Conservation (phyloP, 2,113 vertebrate genomes). For the Alethe diademata region DNA sequence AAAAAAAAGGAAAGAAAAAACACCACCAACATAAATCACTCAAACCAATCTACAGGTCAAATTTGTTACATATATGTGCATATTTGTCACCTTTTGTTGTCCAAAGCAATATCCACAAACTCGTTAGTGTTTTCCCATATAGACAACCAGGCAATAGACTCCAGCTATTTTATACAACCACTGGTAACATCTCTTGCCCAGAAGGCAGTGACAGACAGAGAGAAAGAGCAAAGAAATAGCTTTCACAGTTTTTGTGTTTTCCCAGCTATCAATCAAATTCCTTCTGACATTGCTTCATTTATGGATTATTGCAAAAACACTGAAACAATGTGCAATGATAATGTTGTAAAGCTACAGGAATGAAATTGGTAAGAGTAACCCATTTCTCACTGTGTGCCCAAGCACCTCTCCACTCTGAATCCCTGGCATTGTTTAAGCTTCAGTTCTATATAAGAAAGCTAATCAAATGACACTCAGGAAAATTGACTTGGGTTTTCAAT, state of each 20-base stretch:
- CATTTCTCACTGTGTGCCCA: constrained; percentile 71
- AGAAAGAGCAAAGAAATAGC: constrained; percentile 60
- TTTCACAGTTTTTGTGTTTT: constrained; percentile 36
- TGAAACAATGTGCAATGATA: constrained; percentile 73
- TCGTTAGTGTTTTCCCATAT: neutral
- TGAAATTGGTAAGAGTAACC: constrained; percentile 73
- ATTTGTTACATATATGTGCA: neutral
- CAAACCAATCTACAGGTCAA: neutral
- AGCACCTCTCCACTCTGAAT: constrained; percentile 66
- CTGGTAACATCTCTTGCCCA: constrained; percentile 30
- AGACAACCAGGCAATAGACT: neutral
- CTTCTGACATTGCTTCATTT: constrained; percentile 73
- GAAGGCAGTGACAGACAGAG: constrained; percentile 34
- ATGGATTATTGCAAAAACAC: constrained; percentile 75
- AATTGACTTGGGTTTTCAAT: constrained; percentile 79
- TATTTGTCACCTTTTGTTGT: neutral
- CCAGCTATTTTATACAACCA: constrained; percentile 12
- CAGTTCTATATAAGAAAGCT: constrained; percentile 74
- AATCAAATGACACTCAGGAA: constrained; percentile 78
- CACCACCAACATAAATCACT: neutral
- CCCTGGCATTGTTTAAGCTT: constrained; percentile 74
- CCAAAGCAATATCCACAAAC: neutral
- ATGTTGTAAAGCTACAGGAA: constrained; percentile 69
- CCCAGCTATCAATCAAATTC: constrained; percentile 72
- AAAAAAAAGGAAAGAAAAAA: neutral